Conservation (phyloP, 1,140 invertebrate species). For the Catajapyx aquilonaris region DNA sequence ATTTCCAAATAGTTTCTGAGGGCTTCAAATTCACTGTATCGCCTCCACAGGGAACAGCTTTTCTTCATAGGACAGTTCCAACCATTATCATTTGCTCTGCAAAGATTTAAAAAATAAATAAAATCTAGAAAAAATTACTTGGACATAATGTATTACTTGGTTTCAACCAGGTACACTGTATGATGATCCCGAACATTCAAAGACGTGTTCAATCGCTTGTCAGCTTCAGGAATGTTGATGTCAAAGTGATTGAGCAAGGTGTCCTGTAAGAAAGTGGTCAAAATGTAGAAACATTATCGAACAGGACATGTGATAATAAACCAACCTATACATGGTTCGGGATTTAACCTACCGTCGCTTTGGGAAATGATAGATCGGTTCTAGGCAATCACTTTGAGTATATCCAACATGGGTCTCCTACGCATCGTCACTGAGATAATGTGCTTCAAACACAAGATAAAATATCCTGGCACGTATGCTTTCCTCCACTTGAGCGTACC, state of each 20-base stretch:
- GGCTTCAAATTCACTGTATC: conserved; percentile 68
- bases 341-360: no score
- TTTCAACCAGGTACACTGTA: conserved; percentile 64
- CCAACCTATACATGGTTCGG: no score
- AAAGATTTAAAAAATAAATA: conserved; percentile 12
- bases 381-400: no score
- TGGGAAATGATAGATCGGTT: no score
- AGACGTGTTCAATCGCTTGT: conserved; percentile 53
- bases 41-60: conserved; percentile 48
- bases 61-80: conserved; percentile 36
- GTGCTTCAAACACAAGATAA: no score
- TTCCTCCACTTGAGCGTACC: no score
- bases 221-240: conserved; percentile 60
- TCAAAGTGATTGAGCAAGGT: conserved; percentile 53
- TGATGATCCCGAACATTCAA: conserved; percentile 62
- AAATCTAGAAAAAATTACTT: background rate
- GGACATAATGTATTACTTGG: conserved; percentile 31
- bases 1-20: conserved; percentile 51
- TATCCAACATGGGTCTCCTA: no score
- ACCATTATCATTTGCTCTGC: conserved; percentile 43
- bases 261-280: conserved; percentile 36
- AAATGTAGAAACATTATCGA: no score
- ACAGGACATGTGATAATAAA: no score
- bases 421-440: no score
- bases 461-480: no score